Conservation (phyloP, 2,888 invertebrate species). For the Nipponacmea schrenckii region DNA sequence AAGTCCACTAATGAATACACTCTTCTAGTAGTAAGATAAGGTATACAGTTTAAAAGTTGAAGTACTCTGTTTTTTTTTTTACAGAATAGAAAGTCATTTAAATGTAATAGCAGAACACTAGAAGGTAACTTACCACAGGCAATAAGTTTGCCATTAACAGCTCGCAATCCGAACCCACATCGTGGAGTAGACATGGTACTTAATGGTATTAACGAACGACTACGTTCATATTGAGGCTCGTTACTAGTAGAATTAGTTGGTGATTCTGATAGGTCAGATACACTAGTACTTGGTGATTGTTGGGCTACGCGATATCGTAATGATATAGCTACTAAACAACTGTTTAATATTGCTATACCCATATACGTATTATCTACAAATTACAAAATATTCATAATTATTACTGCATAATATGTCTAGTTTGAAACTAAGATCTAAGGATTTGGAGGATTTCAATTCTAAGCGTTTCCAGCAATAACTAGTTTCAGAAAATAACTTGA, state of each 20-base stretch:
- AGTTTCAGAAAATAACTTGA: too few relatives aligned
- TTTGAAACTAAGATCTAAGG: too few relatives aligned
- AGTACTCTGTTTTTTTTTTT: too few relatives aligned
- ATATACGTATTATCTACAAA: constrained; percentile 65
- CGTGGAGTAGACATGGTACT: constrained; percentile 77
- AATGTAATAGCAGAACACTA: too few relatives aligned
- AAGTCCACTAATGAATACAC: too few relatives aligned
- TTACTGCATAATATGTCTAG: too few relatives aligned
- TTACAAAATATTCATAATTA: constrained; percentile 1
- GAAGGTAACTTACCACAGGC: constrained; percentile 84
- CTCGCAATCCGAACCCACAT: constrained; percentile 82
- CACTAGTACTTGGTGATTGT: constrained; percentile 25
- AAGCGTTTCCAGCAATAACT: too few relatives aligned
- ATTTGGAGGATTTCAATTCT: too few relatives aligned
- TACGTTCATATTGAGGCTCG: constrained; percentile 22
- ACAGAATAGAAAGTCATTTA: too few relatives aligned
- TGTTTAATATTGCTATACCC: constrained; percentile 75
- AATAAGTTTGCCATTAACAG: constrained; percentile 77
- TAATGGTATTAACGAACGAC: constrained; percentile 53
- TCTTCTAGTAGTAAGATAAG: too few relatives aligned
- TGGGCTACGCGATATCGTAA: constrained; percentile 45
- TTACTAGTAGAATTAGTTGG: constrained; percentile 34
- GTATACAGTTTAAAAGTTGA: too few relatives aligned
- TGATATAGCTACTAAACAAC: constrained; percentile 75
- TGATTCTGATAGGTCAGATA: constrained; percentile 61